Percentiles rank a stretch among this genome's conserved stretches.
These are phyloP conservation scores for Aelia acuminata DNA, from an alignment of 2,888 invertebrate genomes.

Conservation along the genomic window DNA sequence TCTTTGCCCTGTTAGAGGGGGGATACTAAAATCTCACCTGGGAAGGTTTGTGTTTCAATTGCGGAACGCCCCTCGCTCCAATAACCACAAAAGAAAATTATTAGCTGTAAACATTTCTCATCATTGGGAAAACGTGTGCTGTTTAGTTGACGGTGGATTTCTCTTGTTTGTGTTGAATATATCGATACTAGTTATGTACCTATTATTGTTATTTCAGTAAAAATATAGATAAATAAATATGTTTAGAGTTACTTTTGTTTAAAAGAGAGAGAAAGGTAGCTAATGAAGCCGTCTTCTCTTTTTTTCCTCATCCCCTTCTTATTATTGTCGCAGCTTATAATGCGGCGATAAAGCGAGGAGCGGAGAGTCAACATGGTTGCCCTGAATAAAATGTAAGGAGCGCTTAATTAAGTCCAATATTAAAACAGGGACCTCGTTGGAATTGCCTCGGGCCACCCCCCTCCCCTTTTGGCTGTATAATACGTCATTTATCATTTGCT, in stretches of 20 bases:
- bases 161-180: too few species aligned
- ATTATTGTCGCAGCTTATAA: slow-evolving; percentile 47
- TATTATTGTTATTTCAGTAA: too few species aligned
- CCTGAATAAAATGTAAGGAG: slow-evolving; percentile 48
- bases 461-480: background rate
- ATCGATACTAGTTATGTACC: too few species aligned
- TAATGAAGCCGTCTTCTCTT: background rate
- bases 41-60: too few species aligned
- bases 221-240: background rate
- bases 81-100: too few species aligned
- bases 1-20: too few species aligned
- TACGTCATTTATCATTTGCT: slow-evolving; percentile 55
- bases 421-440: slow-evolving; percentile 49
- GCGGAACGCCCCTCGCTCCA: too few species aligned
- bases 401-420: slow-evolving; percentile 56
- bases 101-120: too few species aligned
- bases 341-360: slow-evolving; percentile 12
- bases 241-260: background rate
- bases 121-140: too few species aligned
- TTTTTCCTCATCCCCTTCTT: background rate
- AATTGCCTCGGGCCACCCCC: slow-evolving; percentile 16
- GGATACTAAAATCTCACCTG: too few species aligned
- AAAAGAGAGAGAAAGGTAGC: background rate
- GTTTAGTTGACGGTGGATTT: too few species aligned
- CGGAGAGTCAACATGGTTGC: slow-evolving; percentile 47